Percentiles rank a stretch among this genome's conserved stretches.
Conservation (phyloP, 1,140 invertebrate genomes). For the Archivesica marissinica region DNA sequence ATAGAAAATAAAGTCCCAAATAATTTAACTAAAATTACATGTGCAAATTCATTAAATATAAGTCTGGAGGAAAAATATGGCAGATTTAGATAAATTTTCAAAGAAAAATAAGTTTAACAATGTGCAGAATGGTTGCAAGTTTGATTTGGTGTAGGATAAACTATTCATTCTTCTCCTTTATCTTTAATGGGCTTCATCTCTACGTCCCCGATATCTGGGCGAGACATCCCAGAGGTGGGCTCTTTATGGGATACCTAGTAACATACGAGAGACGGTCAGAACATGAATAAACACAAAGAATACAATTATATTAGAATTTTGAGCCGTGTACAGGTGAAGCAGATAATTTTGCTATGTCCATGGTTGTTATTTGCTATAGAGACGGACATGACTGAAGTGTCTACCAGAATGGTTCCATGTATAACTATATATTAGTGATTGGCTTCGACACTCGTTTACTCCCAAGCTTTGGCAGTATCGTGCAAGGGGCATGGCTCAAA, state of each 20-base stretch:
- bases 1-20: too few relatives aligned
- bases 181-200: neutral
- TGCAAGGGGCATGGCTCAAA: too few relatives aligned
- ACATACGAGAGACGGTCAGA: conserved; percentile 8
- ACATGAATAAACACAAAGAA: neutral
- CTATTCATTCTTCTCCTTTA: neutral
- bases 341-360: neutral
- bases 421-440: neutral
- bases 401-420: neutral
- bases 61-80: too few relatives aligned
- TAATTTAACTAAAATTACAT: too few relatives aligned
- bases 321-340: neutral
- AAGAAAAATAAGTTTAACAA: too few relatives aligned
- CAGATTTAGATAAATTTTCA: too few relatives aligned
- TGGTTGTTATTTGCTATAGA: neutral
- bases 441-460: neutral
- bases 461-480: too few relatives aligned
- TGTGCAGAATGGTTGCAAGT: too few relatives aligned
- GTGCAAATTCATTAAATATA: too few relatives aligned
- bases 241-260: conserved; percentile 32
- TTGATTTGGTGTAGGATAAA: too few relatives aligned
- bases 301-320: neutral
- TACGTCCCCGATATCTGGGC: neutral
- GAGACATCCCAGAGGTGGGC: neutral
- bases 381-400: neutral